Conservation (phyloP, 2,888 invertebrate species). For the Hylaea fasciaria region DNA sequence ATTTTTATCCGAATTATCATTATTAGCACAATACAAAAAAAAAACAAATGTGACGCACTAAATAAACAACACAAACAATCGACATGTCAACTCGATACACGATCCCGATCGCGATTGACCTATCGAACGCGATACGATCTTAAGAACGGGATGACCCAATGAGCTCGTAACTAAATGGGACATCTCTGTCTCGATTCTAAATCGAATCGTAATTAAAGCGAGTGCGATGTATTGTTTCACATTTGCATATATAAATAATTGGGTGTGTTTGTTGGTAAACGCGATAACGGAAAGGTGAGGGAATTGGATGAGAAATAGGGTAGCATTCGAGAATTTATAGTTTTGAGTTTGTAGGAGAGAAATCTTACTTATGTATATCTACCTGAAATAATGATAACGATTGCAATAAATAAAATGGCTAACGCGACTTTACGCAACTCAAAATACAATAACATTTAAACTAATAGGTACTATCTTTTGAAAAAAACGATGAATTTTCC, state of each 20-base stretch:
- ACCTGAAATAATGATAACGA: too few species aligned
- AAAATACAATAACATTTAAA: too few species aligned
- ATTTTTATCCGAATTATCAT: too few species aligned
- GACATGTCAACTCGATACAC: constrained; percentile 42
- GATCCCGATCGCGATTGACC: constrained; percentile 59
- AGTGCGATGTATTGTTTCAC: constrained; percentile 57
- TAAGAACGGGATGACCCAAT: constrained; percentile 71
- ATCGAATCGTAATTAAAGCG: constrained; percentile 74
- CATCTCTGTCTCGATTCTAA: constrained; percentile 67
- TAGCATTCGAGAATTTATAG: background rate
- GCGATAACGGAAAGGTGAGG: constrained; percentile 23
- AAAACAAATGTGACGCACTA: too few species aligned
- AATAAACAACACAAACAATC: background rate
- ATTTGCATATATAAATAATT: constrained; percentile 47
- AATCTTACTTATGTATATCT: too few species aligned
- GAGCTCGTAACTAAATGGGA: constrained; percentile 73
- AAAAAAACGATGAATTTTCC: background rate
- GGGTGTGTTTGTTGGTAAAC: constrained; percentile 40
- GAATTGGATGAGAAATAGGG: constrained; percentile 16
- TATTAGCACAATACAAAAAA: too few species aligned
- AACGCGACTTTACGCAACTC: too few species aligned
- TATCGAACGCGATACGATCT: constrained; percentile 58
- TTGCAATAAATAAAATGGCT: too few species aligned
- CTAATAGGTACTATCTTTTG: too few species aligned
- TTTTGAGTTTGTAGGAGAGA: background rate